Evolutionary conservation across 2,113 vertebrate genomes (phyloP).

Genomic region (Hipposideros armiger): DNA sequence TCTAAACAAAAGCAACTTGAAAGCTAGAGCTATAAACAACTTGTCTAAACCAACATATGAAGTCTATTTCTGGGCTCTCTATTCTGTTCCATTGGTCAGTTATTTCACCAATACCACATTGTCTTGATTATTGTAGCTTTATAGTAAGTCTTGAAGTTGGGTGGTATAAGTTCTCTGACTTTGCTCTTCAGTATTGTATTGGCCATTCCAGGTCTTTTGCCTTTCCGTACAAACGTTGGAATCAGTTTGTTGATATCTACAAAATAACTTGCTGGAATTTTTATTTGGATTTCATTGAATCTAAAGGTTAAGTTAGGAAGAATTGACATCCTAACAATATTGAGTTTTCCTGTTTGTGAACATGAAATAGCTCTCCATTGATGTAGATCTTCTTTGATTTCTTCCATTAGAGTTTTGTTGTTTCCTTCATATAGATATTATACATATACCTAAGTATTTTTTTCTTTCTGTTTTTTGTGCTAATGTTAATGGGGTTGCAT

Average conservation of each 20-base stretch:
- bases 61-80: not conserved
- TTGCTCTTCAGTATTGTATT: not conserved
- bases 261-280: conserved; percentile 37
- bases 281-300: not conserved
- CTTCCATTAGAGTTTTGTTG: not conserved
- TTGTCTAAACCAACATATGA: not conserved
- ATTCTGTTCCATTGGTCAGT: not conserved
- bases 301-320: not conserved
- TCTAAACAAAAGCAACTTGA: not conserved
- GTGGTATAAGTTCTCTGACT: not conserved
- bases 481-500: not conserved
- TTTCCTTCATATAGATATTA: not conserved
- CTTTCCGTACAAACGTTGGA: not conserved
- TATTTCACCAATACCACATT: not conserved
- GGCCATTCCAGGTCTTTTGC: not conserved
- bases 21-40: not conserved
- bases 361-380: not conserved
- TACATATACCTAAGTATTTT: not conserved
- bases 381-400: not conserved
- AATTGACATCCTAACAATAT: not conserved
- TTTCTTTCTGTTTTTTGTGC: not conserved
- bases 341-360: not conserved
- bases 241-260: not conserved
- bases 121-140: not conserved
- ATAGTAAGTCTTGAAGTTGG: not conserved